These are phyloP conservation scores for Dromaius novaehollandiae DNA, from an alignment of 2,113 vertebrate species.

Conservation along the genomic window DNA sequence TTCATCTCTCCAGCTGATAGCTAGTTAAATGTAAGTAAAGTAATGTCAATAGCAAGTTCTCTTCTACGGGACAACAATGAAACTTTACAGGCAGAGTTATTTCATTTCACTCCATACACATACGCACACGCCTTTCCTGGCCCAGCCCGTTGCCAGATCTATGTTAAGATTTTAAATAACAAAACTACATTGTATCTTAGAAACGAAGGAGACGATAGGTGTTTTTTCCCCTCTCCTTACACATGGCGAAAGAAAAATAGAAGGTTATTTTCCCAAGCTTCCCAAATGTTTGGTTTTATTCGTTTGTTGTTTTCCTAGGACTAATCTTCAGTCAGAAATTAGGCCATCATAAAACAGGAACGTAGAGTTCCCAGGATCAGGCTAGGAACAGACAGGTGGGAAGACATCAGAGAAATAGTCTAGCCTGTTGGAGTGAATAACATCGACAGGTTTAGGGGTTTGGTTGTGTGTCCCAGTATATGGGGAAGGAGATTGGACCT, in stretches of 20 bases:
- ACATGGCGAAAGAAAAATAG: not conserved
- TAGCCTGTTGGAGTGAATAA: not conserved
- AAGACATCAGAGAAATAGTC: not conserved
- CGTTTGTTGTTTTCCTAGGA: not conserved
- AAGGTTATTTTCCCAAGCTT: not conserved
- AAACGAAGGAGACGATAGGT: not conserved
- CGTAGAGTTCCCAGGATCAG: not conserved
- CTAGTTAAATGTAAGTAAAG: not conserved
- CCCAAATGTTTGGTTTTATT: not conserved
- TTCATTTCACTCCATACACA: not conserved
- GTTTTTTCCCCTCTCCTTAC: not conserved
- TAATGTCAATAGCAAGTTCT: not conserved
- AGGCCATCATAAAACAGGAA: not conserved
- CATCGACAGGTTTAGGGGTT: accelerated
- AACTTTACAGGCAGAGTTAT: not conserved
- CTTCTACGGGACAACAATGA: not conserved
- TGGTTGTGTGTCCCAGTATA: not conserved
- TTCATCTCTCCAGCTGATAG: not conserved
- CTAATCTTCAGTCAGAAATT: not conserved
- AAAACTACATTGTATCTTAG: not conserved
- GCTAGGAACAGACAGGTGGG: not conserved
- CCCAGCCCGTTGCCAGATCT: not conserved
- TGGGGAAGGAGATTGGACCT: not conserved
- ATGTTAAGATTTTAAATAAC: not conserved
- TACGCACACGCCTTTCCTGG: not conserved